Base-by-base conservation (phyloP, 2,888 invertebrate genomes). In the Acronicta psi region DNA sequence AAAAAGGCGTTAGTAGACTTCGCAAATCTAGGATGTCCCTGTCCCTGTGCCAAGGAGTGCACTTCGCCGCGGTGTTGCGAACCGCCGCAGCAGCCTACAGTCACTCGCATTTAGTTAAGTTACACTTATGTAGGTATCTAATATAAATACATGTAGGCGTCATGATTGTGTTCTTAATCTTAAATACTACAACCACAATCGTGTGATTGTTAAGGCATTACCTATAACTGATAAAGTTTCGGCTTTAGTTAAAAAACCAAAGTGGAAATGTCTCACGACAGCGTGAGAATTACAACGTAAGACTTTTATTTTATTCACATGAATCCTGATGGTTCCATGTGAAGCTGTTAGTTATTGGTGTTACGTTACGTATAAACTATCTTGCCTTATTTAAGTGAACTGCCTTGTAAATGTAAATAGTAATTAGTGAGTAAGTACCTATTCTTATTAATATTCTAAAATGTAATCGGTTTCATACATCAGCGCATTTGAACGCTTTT, bases 21-120 rank as follows among this genome's bases (percentile, higher is more conserved):
- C 46, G 88, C 88, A 1, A 91, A 91, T 65, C 82, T 83, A 8
- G 92, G 90, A 1, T 90, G 89, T 59, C 84, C 87, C 3, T 87
- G 83, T 36, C 92, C 92, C 0, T 94, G 93, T 47, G 95, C 91
- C 23, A 94, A 94, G 67, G 93, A 93, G 72, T 93, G 95, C 79
- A 83, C 74, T 1, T 92, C 92, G 6, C 93, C 93, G 0, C 82
- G 90, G 8, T 94, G 94, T 62, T 94, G 94, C 60, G 80, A 84
- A 20, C 79, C 92, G 0, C 89, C 88, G 0, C 67, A 64, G 14
- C 82, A 79, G 36, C 89, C 92, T 7, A 59, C 84, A 23, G 73
- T 93, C 43, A 92, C 90, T 16, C 87, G 91, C 60, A 85, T 92
- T 70, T 93, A 85, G 79, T 34, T 44, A 25, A 23, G 18, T 18